A percentile compares a stretch with the other conserved stretches of the same genome.
Evolutionary conservation across 2,797 vertebrate genomes (phyloP).

Genomic region (Etheostoma perlongum): DNA sequence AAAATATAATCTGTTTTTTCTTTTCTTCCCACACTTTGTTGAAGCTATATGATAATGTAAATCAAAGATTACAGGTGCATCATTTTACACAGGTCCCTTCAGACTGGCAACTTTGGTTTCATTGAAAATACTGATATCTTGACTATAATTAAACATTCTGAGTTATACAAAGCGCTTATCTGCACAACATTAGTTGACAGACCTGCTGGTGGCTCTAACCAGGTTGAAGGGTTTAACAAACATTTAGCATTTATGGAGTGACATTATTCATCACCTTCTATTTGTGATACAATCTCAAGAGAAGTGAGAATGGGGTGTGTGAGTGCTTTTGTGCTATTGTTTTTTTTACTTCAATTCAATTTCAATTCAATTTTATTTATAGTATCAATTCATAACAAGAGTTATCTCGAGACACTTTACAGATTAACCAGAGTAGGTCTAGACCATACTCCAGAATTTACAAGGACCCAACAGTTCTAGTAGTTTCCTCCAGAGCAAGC

Average conservation of each 20-base stretch:
- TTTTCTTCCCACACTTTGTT: too few species aligned
- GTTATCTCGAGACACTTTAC: too few species aligned
- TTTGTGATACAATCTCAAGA: slow-evolving; percentile 5
- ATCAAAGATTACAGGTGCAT: too few species aligned
- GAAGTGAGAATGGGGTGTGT: background rate
- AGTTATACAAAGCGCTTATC: slow-evolving; percentile 2
- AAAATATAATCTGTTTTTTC: too few species aligned
- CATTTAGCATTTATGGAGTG: slow-evolving; percentile 36
- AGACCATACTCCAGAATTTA: too few species aligned
- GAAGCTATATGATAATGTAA: too few species aligned
- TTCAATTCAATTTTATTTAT: too few species aligned
- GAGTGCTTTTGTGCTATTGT: slow-evolving; percentile 5
- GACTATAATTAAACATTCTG: slow-evolving; percentile 1
- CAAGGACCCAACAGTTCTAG: too few species aligned
- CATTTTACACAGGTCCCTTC: background rate
- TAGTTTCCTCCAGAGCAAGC: too few species aligned
- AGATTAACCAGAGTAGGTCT: too few species aligned
- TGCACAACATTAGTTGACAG: slow-evolving; percentile 10
- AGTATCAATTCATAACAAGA: too few species aligned
- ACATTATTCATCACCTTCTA: slow-evolving; percentile 40
- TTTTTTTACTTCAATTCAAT: slow-evolving; percentile 1
- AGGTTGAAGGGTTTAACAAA: slow-evolving; percentile 18
- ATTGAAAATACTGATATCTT: background rate
- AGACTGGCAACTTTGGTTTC: background rate
- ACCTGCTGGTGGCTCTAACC: background rate